Conservation (phyloP, 2,888 invertebrate species). For the Platypus cylindrus region DNA sequence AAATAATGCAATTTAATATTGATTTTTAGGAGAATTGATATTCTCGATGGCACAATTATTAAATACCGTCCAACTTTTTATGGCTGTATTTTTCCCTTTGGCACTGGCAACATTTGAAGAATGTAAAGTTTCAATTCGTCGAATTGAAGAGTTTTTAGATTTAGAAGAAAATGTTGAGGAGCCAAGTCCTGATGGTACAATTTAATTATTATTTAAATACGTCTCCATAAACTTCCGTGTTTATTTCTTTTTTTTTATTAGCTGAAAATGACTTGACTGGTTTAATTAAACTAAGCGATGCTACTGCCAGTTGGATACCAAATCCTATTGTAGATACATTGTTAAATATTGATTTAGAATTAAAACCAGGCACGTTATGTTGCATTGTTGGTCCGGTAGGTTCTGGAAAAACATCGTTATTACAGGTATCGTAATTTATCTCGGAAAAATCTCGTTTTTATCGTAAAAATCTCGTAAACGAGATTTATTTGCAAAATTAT, state of each 20-base stretch:
- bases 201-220: no score
- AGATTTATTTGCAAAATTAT: neutral
- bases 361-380: constrained; percentile 35
- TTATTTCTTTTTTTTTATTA: constrained; percentile 10
- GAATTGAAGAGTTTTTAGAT: constrained; percentile 24
- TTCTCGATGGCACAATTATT: constrained; percentile 69
- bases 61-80: constrained; percentile 46
- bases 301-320: constrained; percentile 25
- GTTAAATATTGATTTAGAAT: constrained; percentile 36
- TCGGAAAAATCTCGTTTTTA: no score
- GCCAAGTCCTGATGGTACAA: constrained; percentile 1
- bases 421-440: constrained; percentile 39
- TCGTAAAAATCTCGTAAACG: neutral
- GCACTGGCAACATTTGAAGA: constrained; percentile 24
- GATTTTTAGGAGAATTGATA: constrained; percentile 46
- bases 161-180: constrained; percentile 19
- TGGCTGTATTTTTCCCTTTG: constrained; percentile 24
- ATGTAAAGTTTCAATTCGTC: constrained; percentile 23
- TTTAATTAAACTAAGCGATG: constrained; percentile 18
- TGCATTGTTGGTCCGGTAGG: constrained; percentile 51
- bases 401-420: constrained; percentile 54
- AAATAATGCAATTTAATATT: no score
- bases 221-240: neutral
- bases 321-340: constrained; percentile 32
- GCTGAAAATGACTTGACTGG: constrained; percentile 24